Evolutionary conservation across 2,888 invertebrate species (phyloP).

Genomic region (Drosophila atripex): DNA sequence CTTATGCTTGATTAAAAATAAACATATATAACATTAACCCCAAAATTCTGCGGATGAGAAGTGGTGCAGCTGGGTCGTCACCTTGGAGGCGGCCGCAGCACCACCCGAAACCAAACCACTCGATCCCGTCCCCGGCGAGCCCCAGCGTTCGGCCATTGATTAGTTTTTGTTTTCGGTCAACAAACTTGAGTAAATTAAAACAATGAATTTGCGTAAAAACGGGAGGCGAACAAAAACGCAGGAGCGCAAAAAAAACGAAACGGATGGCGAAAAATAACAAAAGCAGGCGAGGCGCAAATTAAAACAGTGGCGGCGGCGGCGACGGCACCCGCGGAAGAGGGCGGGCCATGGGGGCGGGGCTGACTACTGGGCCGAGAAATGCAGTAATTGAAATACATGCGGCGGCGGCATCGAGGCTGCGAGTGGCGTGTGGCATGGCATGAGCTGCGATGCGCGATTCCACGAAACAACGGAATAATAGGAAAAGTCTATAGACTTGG

Average conservation of each 20-base stretch:
- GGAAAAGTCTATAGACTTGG: background rate
- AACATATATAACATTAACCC: conserved; percentile 68
- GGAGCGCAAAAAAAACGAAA: conserved; percentile 14
- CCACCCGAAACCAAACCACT: background rate
- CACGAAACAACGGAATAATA: conserved; percentile 11
- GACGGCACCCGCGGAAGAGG: conserved; percentile 3
- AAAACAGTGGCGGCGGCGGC: conserved; percentile 55
- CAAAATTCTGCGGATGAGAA: conserved; percentile 54
- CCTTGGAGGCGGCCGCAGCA: conserved; percentile 27
- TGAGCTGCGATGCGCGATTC: conserved; percentile 19
- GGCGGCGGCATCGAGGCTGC: conserved; percentile 53
- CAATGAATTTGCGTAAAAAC: conserved; percentile 76
- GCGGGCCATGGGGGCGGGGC: conserved; percentile 1
- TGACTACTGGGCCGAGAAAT: conserved; percentile 56
- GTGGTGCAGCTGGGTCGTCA: conserved; percentile 49
- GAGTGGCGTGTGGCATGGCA: conserved; percentile 44
- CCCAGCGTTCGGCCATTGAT: conserved; percentile 52
- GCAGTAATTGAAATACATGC: conserved; percentile 78
- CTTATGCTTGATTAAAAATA: background rate
- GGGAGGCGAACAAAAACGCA: conserved; percentile 39
- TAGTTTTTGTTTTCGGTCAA: conserved; percentile 76
- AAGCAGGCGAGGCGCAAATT: conserved; percentile 61
- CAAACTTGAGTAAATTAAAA: conserved; percentile 77
- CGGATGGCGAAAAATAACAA: conserved; percentile 40
- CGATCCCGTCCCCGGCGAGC: conserved; percentile 16